phyloP scores from a whole-genome alignment of 2,113 vertebrate genomes.

The Pluvianellus socialis region DNA sequence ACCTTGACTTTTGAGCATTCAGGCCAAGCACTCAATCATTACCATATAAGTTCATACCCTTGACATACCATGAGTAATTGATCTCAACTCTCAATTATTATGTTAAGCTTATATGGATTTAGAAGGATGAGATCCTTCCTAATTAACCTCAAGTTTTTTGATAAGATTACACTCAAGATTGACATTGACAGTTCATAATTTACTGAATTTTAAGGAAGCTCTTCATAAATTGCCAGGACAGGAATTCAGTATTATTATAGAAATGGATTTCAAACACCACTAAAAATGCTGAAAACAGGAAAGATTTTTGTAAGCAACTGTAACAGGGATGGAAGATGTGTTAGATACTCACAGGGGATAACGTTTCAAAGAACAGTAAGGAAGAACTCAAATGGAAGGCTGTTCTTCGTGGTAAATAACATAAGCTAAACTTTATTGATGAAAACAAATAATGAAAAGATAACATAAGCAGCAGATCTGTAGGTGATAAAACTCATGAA shows the following conservation, averaged over 20 bases:
- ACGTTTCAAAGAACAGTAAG: neutral
- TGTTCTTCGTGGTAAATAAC: neutral
- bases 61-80: constrained; percentile 68
- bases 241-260: neutral
- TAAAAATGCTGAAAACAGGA: neutral
- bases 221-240: constrained; percentile 25
- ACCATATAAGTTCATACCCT: constrained; percentile 54
- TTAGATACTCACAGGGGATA: neutral
- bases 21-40: constrained; percentile 60
- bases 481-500: neutral
- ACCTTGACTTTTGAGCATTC: constrained; percentile 68
- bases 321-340: neutral
- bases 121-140: constrained; percentile 65
- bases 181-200: constrained; percentile 64
- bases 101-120: constrained; percentile 70
- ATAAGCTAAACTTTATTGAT: neutral
- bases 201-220: constrained; percentile 63
- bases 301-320: neutral
- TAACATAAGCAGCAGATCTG: neutral
- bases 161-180: constrained; percentile 65
- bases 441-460: neutral
- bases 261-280: neutral
- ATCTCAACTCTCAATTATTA: constrained; percentile 66
- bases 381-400: neutral
- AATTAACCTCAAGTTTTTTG: constrained; percentile 71